Base-by-base conservation (phyloP, 2,888 invertebrate genomes). In the Dasysyrphus tricinctus region DNA sequence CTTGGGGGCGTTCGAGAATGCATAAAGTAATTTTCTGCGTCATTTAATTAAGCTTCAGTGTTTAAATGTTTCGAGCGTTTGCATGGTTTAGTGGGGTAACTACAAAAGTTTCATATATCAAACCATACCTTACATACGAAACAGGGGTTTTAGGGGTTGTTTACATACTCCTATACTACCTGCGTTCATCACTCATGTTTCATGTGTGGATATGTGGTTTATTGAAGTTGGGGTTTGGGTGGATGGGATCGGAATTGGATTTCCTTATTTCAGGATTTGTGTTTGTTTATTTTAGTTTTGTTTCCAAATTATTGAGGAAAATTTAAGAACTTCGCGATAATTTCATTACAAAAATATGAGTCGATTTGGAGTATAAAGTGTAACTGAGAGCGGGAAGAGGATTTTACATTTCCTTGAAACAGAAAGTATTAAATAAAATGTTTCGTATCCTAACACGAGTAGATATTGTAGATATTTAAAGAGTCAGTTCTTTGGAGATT, bases 1-100 rank as follows among this genome's bases (percentile, higher is more conserved):
- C 47, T 65, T 63, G 72, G 59, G 78, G 86, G 82, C 86, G 86
- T 86, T 78, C 57, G 78, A 86, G 86, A 85, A 82, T 82, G 78
- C 82, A 86, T 79, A 70, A 75, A 86, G 90, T 91, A 90, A 91
- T 91, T 91, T 91, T 91, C 90, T 91, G 91, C 91, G 89, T 91
- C 92, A 92, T 92, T 92, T 91, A 92, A 92, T 92, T 92, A 91
- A 92, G 91, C 91, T 69, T 70, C 54, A 61, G 67, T 51, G 72
- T 63, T 61, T 86, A 78, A 78, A 51, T 75, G 74, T 77, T 70
- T 49, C 42, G 44, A 44, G 57, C 47, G 39, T 54, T 67, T 67
- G 65, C 49, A 16, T 32, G 14, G 54, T 65, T 24, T 47, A 44
- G 39, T 39, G 67, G 39, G 44, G 42, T 61, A 39, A 61, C 34